Percentiles rank a stretch among this genome's conserved stretches.
Conservation (phyloP, 2,797 vertebrate species). For the Bryconaethiops microstoma region DNA sequence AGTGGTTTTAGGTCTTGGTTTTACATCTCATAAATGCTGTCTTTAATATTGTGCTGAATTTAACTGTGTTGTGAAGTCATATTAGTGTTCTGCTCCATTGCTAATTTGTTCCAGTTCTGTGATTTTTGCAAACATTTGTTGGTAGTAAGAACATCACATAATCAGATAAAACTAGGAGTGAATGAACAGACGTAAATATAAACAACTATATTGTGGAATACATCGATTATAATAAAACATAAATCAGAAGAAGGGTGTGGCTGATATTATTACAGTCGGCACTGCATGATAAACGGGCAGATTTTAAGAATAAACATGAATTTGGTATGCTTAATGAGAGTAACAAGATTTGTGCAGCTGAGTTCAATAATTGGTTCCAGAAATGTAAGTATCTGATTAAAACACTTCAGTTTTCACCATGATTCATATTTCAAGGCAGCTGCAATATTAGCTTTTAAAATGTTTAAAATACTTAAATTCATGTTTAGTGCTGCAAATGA, state of each 20-base stretch:
- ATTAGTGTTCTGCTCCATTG: too few species aligned
- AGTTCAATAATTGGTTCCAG: conserved; percentile 43
- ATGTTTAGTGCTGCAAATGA: neutral
- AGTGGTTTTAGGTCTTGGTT: too few species aligned
- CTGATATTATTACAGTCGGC: conserved; percentile 55
- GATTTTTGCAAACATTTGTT: too few species aligned
- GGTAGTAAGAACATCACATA: too few species aligned
- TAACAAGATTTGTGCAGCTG: conserved; percentile 8
- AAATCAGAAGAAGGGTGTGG: conserved; percentile 34
- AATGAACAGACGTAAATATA: too few species aligned
- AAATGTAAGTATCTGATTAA: conserved; percentile 23
- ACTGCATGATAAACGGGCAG: conserved; percentile 49
- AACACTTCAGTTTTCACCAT: conserved; percentile 16
- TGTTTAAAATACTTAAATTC: neutral
- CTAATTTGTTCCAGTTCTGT: too few species aligned
- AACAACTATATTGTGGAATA: too few species aligned
- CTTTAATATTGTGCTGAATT: neutral
- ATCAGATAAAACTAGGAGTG: too few species aligned
- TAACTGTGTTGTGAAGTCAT: neutral
- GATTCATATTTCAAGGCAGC: neutral
- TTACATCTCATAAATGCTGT: too few species aligned
- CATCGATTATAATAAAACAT: neutral
- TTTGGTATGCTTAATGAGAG: conserved; percentile 24
- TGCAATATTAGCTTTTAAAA: conserved; percentile 9
- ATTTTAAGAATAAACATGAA: conserved; percentile 41